Percentiles rank a stretch among this genome's conserved stretches.
Conservation (phyloP, 1,140 invertebrate species). For the Cydia splendana region DNA sequence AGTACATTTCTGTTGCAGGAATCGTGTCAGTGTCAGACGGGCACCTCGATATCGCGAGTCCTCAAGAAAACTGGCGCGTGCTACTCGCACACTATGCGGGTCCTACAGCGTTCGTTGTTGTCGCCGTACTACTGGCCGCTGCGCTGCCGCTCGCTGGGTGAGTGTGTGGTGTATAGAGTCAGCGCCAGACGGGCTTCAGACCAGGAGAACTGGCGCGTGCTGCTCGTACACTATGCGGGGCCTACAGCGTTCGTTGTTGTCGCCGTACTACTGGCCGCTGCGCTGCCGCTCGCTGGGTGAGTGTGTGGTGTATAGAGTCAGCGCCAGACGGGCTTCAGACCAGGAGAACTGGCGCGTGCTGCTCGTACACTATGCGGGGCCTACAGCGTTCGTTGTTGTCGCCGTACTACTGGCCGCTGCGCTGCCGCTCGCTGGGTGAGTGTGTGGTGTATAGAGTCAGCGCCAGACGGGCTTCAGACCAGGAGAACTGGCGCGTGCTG, state of each 20-base stretch:
- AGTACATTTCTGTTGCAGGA: slow-evolving; percentile 42
- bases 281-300: slow-evolving; percentile 77
- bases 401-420: slow-evolving; percentile 68
- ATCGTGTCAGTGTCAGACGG: slow-evolving; percentile 61
- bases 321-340: slow-evolving; percentile 57
- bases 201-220: slow-evolving; percentile 60
- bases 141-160: slow-evolving; percentile 76
- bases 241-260: slow-evolving; percentile 67
- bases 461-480: slow-evolving; percentile 63
- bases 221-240: slow-evolving; percentile 72
- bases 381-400: slow-evolving; percentile 65
- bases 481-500: slow-evolving; percentile 64
- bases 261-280: slow-evolving; percentile 65
- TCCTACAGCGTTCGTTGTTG: slow-evolving; percentile 63
- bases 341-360: slow-evolving; percentile 61
- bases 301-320: slow-evolving; percentile 48
- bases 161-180: slow-evolving; percentile 49
- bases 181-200: slow-evolving; percentile 57
- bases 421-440: too few relatives aligned
- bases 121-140: slow-evolving; percentile 68
- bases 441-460: too few relatives aligned
- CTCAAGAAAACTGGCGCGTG: slow-evolving; percentile 60
- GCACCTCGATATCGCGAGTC: slow-evolving; percentile 52
- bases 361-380: slow-evolving; percentile 71
- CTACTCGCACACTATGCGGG: slow-evolving; percentile 73